phyloP scores from a whole-genome alignment of 2,888 invertebrate species.

The Reticulitermes lucifugus region DNA sequence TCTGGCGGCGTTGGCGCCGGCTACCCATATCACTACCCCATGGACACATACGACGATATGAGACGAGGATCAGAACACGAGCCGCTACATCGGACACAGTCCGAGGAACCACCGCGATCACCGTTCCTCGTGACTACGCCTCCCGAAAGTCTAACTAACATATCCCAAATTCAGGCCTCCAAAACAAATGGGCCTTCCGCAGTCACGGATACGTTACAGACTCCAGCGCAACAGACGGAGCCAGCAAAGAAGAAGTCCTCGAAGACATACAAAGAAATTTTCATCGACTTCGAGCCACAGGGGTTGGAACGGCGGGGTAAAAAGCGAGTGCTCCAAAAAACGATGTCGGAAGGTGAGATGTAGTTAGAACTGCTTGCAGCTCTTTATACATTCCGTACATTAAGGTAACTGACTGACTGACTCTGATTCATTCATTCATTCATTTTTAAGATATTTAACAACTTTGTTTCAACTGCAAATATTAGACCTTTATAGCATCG shows the following conservation, averaged over 20 bases:
- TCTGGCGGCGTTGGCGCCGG: conserved; percentile 61
- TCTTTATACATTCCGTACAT: background rate
- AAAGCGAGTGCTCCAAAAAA: conserved; percentile 72
- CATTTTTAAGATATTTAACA: no score
- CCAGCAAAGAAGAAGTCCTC: conserved; percentile 56
- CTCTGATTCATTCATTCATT: no score
- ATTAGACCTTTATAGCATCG: no score
- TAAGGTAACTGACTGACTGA: no score
- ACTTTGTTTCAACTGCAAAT: no score
- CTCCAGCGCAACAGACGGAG: conserved; percentile 48
- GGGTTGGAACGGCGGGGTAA: conserved; percentile 60
- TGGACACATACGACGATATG: conserved; percentile 52
- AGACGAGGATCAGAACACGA: conserved; percentile 71
- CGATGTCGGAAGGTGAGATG: conserved; percentile 85
- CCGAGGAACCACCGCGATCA: conserved; percentile 84
- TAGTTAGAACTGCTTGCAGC: background rate
- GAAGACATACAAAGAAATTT: conserved; percentile 81
- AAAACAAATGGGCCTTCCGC: conserved; percentile 41
- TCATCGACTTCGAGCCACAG: conserved; percentile 88
- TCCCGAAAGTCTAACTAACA: conserved; percentile 61
- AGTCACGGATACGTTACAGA: conserved; percentile 52
- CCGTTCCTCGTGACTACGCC: conserved; percentile 74
- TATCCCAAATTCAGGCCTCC: conserved; percentile 24
- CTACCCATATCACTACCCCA: conserved; percentile 57
- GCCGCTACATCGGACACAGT: conserved; percentile 83